These are phyloP conservation scores for Pygoscelis adeliae DNA, from an alignment of 2,113 vertebrate species.

Conservation along the genomic window DNA sequence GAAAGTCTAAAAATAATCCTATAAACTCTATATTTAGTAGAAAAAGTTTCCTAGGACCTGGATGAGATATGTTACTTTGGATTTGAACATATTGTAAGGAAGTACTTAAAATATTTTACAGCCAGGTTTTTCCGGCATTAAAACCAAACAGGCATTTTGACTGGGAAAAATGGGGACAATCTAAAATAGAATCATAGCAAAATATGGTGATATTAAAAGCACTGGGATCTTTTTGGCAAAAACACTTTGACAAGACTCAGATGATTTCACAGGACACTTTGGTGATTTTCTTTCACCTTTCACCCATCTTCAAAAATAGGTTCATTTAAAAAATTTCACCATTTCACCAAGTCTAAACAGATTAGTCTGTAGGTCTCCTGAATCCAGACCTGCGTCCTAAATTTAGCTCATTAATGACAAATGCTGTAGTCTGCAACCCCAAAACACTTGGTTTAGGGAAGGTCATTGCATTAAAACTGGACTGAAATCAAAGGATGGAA, in stretches of 20 bases:
- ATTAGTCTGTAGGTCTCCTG: background rate
- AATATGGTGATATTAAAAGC: background rate
- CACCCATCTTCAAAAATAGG: background rate
- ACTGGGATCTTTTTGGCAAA: background rate
- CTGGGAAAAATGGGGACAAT: background rate
- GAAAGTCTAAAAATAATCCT: background rate
- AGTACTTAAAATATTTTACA: background rate
- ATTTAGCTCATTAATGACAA: background rate
- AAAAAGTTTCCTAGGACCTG: background rate
- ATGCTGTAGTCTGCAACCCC: background rate
- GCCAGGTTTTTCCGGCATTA: background rate
- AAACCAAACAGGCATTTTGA: background rate
- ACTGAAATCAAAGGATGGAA: background rate
- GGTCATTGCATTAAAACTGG: background rate
- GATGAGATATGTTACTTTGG: background rate
- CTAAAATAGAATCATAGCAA: background rate
- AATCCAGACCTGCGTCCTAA: background rate
- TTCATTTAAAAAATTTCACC: background rate
- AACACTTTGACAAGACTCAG: background rate
- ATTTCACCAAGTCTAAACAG: background rate
- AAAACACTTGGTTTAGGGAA: background rate
- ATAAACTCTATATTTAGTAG: background rate
- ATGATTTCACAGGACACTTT: background rate
- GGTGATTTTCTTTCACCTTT: background rate
- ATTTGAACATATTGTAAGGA: background rate